These are phyloP conservation scores for Orestias chungarensis DNA, from an alignment of 2,797 vertebrate species.

Conservation along the genomic window DNA sequence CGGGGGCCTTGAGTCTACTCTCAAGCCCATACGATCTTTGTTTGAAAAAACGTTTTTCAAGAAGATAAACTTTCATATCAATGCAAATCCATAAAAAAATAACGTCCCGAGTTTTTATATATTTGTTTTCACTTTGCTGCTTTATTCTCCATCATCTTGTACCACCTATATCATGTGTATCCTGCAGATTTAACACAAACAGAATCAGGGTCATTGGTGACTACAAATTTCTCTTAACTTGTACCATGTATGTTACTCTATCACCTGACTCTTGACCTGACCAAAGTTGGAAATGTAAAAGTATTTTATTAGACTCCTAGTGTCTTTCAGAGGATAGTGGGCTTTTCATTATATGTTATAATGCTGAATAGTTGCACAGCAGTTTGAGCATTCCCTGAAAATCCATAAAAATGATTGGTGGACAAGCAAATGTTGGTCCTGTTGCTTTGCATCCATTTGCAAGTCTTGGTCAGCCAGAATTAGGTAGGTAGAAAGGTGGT, in stretches of 20 bases:
- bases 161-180: not conserved
- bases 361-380: not conserved
- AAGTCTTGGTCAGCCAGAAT: not conserved
- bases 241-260: not conserved
- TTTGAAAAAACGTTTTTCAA: not conserved
- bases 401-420: not conserved
- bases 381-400: not conserved
- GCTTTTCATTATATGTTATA: not conserved
- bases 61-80: not conserved
- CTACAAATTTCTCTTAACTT: not conserved
- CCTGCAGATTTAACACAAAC: not conserved
- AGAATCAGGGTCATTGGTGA: not conserved
- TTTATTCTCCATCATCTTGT: not conserved
- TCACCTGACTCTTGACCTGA: not conserved
- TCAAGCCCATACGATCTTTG: not conserved
- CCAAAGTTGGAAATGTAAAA: not conserved
- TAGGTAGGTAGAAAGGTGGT: not conserved
- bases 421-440: not conserved
- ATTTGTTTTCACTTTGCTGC: not conserved
- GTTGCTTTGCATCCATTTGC: not conserved
- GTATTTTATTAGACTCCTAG: not conserved
- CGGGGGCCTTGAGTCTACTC: not conserved
- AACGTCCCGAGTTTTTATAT: not conserved
- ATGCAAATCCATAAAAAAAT: not conserved
- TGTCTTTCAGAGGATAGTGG: not conserved